Base-by-base conservation (phyloP, 30 jellyfish, hydroid and myxozoan genomes). In the Mastigias papua region DNA sequence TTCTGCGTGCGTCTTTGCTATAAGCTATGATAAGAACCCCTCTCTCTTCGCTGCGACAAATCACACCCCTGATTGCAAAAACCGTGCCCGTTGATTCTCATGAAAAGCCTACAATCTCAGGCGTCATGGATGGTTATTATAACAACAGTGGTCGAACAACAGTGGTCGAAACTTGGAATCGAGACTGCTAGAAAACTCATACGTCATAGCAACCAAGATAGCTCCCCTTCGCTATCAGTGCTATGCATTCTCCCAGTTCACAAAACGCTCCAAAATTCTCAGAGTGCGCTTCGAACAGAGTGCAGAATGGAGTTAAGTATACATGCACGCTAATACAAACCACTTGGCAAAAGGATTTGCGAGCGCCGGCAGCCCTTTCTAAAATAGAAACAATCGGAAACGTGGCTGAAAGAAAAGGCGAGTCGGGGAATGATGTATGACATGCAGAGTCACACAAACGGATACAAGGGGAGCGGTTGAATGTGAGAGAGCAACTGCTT, bases 321-420 rank as follows among this genome's bases (percentile, higher is more conserved):
- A 57, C 7, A 19, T 3, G 17, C 35, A 63, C 8, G 35, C 74
- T 15, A 63, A 63, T 63, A 9, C 74, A 23, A 63, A 42, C 74
- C 74, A 26, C 42, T 51, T 2, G 74, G 42, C 20, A 63, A 9
- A 63, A 63, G 74, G 73, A 34, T 50, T 77, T 77, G 54, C 25
- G 19, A 54, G 8, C 73, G 13, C 67, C 62, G 77, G 88, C 58
- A 23, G 83, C 66, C 83, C 9, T 26, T 19, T 54, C 57, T 26
- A 30, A 77, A 77, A 77, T 33, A 77, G 88, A 34, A 77, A 32
- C 88, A 77, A 77, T 77, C 88, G 88, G 88, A 77, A 58, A 9
- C 42, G 48, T 22, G 66, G 25, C 2, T 10, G 17, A 35, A 76
- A 76, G 72, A 17, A 76, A 76, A 50, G 42, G 74, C 76, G 73